Conservation (phyloP, 2,113 vertebrate genomes). For the Pseudolaguvia tuberculata region DNA sequence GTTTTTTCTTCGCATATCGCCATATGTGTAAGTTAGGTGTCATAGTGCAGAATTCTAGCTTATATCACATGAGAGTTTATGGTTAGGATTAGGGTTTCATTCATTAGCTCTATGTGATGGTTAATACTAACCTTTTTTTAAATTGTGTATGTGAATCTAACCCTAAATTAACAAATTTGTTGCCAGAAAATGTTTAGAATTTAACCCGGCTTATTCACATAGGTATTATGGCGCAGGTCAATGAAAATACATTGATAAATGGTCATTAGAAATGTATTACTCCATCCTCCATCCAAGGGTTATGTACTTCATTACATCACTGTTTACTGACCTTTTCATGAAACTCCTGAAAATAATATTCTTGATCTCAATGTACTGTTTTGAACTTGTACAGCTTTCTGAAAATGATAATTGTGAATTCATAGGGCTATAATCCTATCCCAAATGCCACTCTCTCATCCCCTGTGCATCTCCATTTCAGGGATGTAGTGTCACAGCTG, state of each 20-base stretch:
- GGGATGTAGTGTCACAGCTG: constrained; percentile 49
- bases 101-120: no score
- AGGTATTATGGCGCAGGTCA: neutral
- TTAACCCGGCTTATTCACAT: neutral
- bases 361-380: neutral
- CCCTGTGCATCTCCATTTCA: constrained; percentile 52
- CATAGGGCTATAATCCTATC: constrained; percentile 39
- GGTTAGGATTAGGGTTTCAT: neutral
- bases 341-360: neutral
- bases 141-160: neutral
- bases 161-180: neutral
- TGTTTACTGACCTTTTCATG: no score
- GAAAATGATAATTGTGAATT: neutral
- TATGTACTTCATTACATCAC: no score
- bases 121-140: no score
- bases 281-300: no score
- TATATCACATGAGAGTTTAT: neutral
- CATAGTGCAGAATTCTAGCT: no score
- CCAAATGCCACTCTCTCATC: constrained; percentile 47
- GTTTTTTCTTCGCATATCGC: no score
- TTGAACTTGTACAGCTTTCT: no score
- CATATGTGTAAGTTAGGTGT: no score
- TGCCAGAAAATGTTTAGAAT: neutral
- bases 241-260: neutral
- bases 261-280: neutral